Percentiles rank a stretch among this genome's conserved stretches.
phyloP scores from a whole-genome alignment of 1,140 invertebrate species.

The Trichoplusia ni region DNA sequence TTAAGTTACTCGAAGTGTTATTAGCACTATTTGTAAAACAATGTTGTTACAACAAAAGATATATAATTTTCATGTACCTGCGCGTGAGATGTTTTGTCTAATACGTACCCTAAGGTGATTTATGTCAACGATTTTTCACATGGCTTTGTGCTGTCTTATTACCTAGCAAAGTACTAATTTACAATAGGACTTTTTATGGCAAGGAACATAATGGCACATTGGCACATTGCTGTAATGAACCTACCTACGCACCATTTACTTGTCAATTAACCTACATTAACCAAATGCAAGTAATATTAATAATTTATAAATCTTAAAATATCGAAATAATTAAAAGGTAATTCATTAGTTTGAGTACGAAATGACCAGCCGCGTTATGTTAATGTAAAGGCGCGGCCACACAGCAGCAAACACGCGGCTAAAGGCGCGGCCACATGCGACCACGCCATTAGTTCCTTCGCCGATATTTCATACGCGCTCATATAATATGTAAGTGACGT shows the following conservation, averaged over 20 bases:
- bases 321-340: slow-evolving; percentile 21
- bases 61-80: slow-evolving; percentile 32
- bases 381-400: slow-evolving; percentile 58
- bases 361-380: slow-evolving; percentile 36
- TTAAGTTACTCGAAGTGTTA: slow-evolving; percentile 55
- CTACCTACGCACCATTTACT: no score
- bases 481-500: slow-evolving; percentile 73
- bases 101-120: slow-evolving; percentile 18
- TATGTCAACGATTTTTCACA: slow-evolving; percentile 25
- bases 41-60: slow-evolving; percentile 54
- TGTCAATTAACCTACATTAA: no score
- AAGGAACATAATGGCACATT: no score
- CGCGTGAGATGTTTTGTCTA: slow-evolving; percentile 37
- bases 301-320: slow-evolving; percentile 22
- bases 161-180: neutral
- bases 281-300: no score
- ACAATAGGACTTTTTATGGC: no score
- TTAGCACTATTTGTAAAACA: slow-evolving; percentile 60
- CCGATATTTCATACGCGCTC: slow-evolving; percentile 68
- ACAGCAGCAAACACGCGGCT: slow-evolving; percentile 32
- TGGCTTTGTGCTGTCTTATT: neutral
- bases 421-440: slow-evolving; percentile 70
- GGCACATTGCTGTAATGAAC: no score
- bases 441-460: slow-evolving; percentile 61
- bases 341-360: slow-evolving; percentile 45